Conservation (phyloP, 2,113 vertebrate species). For the Pollimyrus isidori region DNA sequence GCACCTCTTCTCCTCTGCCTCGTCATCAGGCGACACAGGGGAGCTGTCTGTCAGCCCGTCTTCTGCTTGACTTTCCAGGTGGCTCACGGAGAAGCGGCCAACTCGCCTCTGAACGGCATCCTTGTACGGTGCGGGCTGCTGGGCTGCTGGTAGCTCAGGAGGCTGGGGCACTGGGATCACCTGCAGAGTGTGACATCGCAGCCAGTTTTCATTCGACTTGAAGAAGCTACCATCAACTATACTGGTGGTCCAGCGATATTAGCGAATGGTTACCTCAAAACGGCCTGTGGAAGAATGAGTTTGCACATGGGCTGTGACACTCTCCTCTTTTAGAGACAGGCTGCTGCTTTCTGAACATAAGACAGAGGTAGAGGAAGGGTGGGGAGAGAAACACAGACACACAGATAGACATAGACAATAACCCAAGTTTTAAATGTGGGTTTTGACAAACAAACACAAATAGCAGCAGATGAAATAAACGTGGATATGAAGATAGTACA, state of each 20-base stretch:
- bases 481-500: conserved; percentile 24
- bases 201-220: background rate
- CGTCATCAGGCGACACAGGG: conserved; percentile 50
- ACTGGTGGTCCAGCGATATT: background rate
- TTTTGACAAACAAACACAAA: conserved; percentile 37
- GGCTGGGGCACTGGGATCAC: conserved; percentile 68
- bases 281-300: conserved; percentile 49
- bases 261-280: conserved; percentile 50
- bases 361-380: conserved; percentile 40
- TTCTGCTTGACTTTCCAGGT: conserved; percentile 49
- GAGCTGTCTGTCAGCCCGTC: conserved; percentile 50
- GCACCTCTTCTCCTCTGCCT: conserved; percentile 50
- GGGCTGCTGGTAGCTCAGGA: conserved; percentile 35
- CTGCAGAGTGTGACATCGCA: conserved; percentile 41
- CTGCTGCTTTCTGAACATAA: conserved; percentile 49
- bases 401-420: conserved; percentile 32
- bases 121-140: conserved; percentile 28
- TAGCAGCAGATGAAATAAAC: background rate
- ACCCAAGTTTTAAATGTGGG: conserved; percentile 17
- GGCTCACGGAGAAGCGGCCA: conserved; percentile 64
- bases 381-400: conserved; percentile 29
- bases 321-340: conserved; percentile 43
- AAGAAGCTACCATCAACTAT: background rate
- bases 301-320: conserved; percentile 31
- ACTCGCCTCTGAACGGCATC: conserved; percentile 51